These are phyloP conservation scores for Drosophila novamexicana DNA, from an alignment of 1,140 invertebrate genomes.

Conservation along the genomic window DNA sequence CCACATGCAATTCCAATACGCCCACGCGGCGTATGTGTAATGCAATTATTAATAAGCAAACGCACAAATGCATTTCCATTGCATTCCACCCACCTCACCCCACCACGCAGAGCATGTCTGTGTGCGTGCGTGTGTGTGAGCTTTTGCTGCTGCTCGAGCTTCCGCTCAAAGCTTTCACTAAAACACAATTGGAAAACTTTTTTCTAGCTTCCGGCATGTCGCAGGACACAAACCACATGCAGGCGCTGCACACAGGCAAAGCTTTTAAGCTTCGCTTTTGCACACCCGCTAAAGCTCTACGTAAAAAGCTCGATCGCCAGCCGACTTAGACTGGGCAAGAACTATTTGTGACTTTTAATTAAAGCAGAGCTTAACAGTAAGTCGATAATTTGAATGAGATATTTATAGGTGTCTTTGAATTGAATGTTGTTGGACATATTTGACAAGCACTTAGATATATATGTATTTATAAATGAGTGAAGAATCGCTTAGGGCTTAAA, in stretches of 20 bases:
- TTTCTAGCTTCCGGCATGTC: background rate
- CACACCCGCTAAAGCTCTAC: background rate
- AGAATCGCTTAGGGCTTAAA: too few species aligned
- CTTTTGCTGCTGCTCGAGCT: background rate
- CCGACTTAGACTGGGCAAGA: background rate
- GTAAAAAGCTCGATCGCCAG: background rate
- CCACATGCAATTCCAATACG: conserved; percentile 8
- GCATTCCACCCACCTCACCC: background rate
- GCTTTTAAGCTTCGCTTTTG: conserved; percentile 2
- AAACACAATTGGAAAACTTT: conserved; percentile 9
- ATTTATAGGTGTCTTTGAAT: too few species aligned
- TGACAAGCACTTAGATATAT: too few species aligned
- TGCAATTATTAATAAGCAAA: conserved; percentile 78
- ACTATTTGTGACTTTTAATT: background rate
- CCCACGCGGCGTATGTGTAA: conserved; percentile 74
- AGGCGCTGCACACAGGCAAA: too few species aligned
- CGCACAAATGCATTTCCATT: conserved; percentile 19
- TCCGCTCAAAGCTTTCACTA: background rate
- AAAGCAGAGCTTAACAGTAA: too few species aligned
- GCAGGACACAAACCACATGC: conserved; percentile 12
- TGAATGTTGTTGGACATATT: too few species aligned
- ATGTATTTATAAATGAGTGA: too few species aligned
- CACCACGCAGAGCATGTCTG: background rate
- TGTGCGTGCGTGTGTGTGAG: background rate
- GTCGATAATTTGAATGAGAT: too few species aligned